Base-by-base conservation (phyloP, 2,888 invertebrate genomes). In the Amphimallon solstitiale region DNA sequence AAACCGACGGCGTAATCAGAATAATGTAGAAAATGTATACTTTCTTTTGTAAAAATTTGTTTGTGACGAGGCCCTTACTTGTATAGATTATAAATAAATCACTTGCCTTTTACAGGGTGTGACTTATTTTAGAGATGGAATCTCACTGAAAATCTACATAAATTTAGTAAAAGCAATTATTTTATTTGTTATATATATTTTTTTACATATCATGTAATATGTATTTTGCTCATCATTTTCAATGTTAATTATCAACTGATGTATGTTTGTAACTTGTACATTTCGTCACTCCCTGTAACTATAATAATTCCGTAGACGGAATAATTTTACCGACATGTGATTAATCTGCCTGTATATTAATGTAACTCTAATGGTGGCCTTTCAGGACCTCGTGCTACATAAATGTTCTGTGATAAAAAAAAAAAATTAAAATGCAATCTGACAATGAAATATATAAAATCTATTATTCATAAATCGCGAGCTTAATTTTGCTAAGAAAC, bases 381-480 rank as follows among this genome's bases (percentile, higher is more conserved):
- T 66, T 37, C 46, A 66, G 66, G 66, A 66, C 66, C 66, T 66
- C 61, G 66, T 66, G 66, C 66, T 66, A 61, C 61, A 61, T 65
- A 52, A 66, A 60, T 45, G 40, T 45, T 52, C 66, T 66, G 66
- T 66, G 66, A 66, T 66, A 66, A 52, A 65, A 66, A 49, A 7
- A 29, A 17, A 12, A 7, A 40, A 52, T 65, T 61, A 51, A 65
- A 51, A 63, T 63, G 66, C 45, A 61, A 66, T 52, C 23, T 51
- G 43, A 51, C 21, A 40, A 61, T 35, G 51, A 43, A 63, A 43
- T 45, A 15, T 35, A 37, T 34, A 35, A 12, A 46, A 43, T 37
- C 35, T 4, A 9, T 23, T 23, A 46, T 45, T 17, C 14, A 43
- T 3, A 59, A 59, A 19, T 46, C 19, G 29, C 17, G 46, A 66